Conservation (phyloP, 2,888 invertebrate species). For the Hydroisotoma schaefferi region DNA sequence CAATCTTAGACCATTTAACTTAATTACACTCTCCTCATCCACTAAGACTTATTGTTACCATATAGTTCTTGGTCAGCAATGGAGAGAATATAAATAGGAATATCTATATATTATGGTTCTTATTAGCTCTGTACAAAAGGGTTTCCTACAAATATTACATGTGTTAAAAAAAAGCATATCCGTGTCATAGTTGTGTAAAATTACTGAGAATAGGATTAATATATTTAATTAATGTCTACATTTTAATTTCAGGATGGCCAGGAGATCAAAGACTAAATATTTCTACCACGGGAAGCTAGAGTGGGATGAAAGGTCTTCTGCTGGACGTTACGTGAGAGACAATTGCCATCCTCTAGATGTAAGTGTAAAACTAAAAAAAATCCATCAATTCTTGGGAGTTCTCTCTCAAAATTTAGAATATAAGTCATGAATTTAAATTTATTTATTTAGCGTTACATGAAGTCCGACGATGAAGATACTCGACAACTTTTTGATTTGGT, state of each 20-base stretch:
- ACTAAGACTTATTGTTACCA: slow-evolving; percentile 27
- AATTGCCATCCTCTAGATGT: slow-evolving; percentile 95
- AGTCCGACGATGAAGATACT: slow-evolving; percentile 74
- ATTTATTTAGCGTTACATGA: slow-evolving; percentile 48
- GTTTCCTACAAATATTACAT: no score
- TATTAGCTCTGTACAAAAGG: not conserved
- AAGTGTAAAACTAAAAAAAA: slow-evolving; percentile 52
- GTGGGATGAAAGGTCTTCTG: slow-evolving; percentile 96
- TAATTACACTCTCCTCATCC: slow-evolving; percentile 31
- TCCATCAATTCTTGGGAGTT: slow-evolving; percentile 2
- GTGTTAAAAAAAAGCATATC: no score
- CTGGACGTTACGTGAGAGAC: slow-evolving; percentile 95
- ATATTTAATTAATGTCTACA: not conserved
- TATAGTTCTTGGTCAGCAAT: slow-evolving; percentile 35
- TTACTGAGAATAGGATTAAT: no score
- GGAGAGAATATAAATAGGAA: slow-evolving; percentile 28
- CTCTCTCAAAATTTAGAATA: no score
- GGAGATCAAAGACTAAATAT: slow-evolving; percentile 93
- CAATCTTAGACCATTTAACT: not conserved
- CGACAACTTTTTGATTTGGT: slow-evolving; percentile 91
- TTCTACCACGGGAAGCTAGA: slow-evolving; percentile 96
- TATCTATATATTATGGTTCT: not conserved
- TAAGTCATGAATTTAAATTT: no score
- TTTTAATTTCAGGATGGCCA: slow-evolving; percentile 65
- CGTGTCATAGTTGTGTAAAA: no score